Base-by-base conservation (phyloP, 1,140 invertebrate genomes). In the Aphaenogaster floridana region DNA sequence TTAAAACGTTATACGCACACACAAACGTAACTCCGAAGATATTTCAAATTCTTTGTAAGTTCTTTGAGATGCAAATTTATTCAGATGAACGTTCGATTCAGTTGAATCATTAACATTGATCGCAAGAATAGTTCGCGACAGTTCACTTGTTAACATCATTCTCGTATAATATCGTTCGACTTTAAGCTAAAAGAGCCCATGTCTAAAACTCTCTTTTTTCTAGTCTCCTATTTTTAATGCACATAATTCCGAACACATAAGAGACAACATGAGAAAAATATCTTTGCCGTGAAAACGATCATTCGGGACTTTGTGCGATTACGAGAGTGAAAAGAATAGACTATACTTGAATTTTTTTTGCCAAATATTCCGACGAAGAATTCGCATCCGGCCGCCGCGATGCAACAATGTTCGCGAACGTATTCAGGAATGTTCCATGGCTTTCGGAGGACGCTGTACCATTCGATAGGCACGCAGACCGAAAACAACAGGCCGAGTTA, bases 401-500 rank as follows among this genome's bases (percentile, higher is more conserved):
- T 61, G 42, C 57, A 76, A 76, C 80, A 84, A 84, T 84, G 69
- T 64, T 74, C 42, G 17, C 80, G 42, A 74, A 61, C 21, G 54
- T 36, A 84, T 74, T 76, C 80, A 28, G 80, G 80, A 84, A 84
- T 84, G 80, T 50, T 61, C 3, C 42, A 28, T 28, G 69, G 69
- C 13, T 61, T 61, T 84, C 69, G 54, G 54, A 48, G 69, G 54
- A 57, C 42, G 69, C 80, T 74, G 69, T 61, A 74, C 69, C 54
- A 63, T 63, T 48, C 54, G 80, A 84, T 84, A 76, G 80, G 80
- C 69, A 84, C 57, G 80, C 69, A 74, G 69, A 76, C 80, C 54
- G 80, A 84, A 84, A 84, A 84, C 69, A 84, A 84, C 69, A 84
- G 78, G 69, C 54, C 69, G 80, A 83, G 80, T 74, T 83, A 83